phyloP scores from a whole-genome alignment of 2,797 vertebrate species.

The Acipenser ruthenus region DNA sequence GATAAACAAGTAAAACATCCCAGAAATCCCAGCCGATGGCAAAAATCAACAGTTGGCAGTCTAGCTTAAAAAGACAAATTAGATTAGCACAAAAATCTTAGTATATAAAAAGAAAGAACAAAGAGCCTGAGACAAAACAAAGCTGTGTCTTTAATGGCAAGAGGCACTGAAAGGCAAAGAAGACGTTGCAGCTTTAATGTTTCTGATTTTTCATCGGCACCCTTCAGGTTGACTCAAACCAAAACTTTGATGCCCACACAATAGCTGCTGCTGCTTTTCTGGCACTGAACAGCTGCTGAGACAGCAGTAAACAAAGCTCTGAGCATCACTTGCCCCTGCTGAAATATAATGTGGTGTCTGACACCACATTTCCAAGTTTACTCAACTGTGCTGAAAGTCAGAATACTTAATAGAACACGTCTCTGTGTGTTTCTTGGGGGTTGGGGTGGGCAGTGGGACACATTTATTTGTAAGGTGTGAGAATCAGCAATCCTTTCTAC shows the following conservation, averaged over 20 bases:
- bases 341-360: conserved; percentile 2
- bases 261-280: conserved; percentile 9
- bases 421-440: too few relatives aligned
- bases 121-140: conserved; percentile 10
- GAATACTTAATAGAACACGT: too few relatives aligned
- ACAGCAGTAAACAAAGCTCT: conserved; percentile 8
- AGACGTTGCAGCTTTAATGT: too few relatives aligned
- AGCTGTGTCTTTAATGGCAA: conserved; percentile 12
- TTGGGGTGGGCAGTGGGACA: too few relatives aligned
- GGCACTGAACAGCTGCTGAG: conserved; percentile 10
- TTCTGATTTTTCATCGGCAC: conserved; percentile 13
- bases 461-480: too few relatives aligned
- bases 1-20: not conserved
- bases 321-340: not conserved
- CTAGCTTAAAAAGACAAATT: too few relatives aligned
- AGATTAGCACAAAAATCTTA: too few relatives aligned
- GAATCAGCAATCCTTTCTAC: too few relatives aligned
- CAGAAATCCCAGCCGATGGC: too few relatives aligned
- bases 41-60: too few relatives aligned
- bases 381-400: not conserved
- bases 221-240: not conserved
- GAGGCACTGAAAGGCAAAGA: conserved; percentile 6
- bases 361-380: not conserved
- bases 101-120: not conserved
- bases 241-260: conserved; percentile 14